Base-by-base conservation (phyloP, 2,113 vertebrate genomes). In the Protomyctophum bolini region DNA sequence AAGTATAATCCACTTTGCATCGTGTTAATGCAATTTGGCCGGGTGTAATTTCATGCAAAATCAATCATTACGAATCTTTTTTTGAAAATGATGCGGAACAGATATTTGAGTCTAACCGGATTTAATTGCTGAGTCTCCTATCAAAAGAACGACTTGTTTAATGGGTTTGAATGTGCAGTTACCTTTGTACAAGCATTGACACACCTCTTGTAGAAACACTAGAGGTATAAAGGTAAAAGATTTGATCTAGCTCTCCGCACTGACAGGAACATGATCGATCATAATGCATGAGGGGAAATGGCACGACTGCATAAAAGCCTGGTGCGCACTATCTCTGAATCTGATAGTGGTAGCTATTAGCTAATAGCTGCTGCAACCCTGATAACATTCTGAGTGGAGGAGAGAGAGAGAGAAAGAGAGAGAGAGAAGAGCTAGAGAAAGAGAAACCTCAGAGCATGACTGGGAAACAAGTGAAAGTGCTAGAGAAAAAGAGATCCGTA, bases 1-100 rank as follows among this genome's bases (percentile, higher is more conserved):
- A 89, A 84, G 80, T 76, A 77, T 88, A 89, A 89, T 89, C 77
- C 77, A 88, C 78, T 87, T 88, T 87, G 82, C 83, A 81, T 79
- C 50, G 67, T 52, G 14, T 72, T 89, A 75, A 89, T 88, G 69
- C 57, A 72, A 83, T 89, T 89, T 82, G 57, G 48, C 2, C 67
- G 55, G 69, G 71, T 86, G 76, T 83, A 77, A 87, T 90, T 90
- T 83, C 84, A 89, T 75, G 84, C 70, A 48, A 71, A 88, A 90
- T 87, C 82, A 77, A 87, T 91, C 83, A 76, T 47, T 72, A 2
- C 63, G 15, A 63, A 54, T 14, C 59, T 72, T 84, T 70, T 84
- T 85, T 83, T 70, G 58, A 72, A 76, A 78, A 76, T 58, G 63
- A 65, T 79, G 48, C 14, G 3, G 67, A 77, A 79, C 51, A 47